Conservation (phyloP, 2,888 invertebrate species). For the Synanthedon tipuliformis region DNA sequence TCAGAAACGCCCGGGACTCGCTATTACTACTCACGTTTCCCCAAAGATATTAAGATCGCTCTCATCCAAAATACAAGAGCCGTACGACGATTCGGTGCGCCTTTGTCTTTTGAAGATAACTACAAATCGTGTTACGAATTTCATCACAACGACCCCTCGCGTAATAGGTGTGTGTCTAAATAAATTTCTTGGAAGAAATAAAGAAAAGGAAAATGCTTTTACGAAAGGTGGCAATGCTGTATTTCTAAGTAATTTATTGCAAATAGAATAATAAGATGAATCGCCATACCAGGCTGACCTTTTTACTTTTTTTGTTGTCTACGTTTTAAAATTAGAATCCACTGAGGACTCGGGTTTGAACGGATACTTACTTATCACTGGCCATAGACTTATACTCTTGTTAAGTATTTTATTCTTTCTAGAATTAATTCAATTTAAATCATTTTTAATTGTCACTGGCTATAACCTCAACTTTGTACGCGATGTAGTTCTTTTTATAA, state of each 20-base stretch:
- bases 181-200: background rate
- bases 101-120: slow-evolving; percentile 18
- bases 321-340: too few relatives aligned
- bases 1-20: slow-evolving; percentile 24
- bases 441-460: too few relatives aligned
- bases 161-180: slow-evolving; percentile 1
- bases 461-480: too few relatives aligned
- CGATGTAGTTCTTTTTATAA: too few relatives aligned
- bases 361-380: too few relatives aligned
- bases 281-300: background rate
- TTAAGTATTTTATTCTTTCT: too few relatives aligned
- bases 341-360: too few relatives aligned
- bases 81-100: slow-evolving; percentile 17
- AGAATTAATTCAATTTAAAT: too few relatives aligned
- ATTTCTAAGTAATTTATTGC: background rate
- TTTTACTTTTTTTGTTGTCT: background rate
- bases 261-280: background rate
- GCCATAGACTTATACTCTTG: too few relatives aligned
- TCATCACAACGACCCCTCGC: slow-evolving; percentile 3
- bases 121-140: slow-evolving; percentile 4
- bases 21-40: slow-evolving; percentile 39
- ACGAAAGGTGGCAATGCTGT: background rate
- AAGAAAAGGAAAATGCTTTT: background rate
- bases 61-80: slow-evolving; percentile 13
- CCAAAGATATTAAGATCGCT: slow-evolving; percentile 44